Conservation (phyloP, 2,797 vertebrate species). For the Liasis olivaceus region DNA sequence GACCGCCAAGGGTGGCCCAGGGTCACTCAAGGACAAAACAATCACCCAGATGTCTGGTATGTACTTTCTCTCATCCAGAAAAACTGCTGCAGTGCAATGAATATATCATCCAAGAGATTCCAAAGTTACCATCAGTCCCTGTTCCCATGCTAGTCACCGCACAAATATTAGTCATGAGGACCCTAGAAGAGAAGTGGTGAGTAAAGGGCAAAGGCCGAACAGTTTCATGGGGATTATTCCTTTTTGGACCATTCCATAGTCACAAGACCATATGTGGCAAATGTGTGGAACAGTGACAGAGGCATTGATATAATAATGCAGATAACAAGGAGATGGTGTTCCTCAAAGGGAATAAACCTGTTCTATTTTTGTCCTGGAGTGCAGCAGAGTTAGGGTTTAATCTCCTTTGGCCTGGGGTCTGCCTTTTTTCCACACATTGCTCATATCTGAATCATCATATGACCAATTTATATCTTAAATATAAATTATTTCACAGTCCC, state of each 20-base stretch:
- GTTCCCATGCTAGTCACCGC: slow-evolving; percentile 53
- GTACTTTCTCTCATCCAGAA: slow-evolving; percentile 54
- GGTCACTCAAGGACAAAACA: background rate
- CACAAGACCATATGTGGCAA: background rate
- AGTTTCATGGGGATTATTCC: background rate
- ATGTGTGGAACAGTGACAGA: background rate
- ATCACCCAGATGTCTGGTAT: background rate
- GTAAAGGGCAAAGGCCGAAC: background rate
- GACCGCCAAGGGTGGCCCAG: background rate
- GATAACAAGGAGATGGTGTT: background rate
- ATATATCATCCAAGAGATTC: slow-evolving; percentile 60
- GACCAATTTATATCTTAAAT: background rate
- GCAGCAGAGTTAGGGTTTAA: background rate
- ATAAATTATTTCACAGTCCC: background rate
- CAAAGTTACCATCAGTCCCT: slow-evolving; percentile 17
- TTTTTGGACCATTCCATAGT: background rate
- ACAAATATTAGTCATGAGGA: slow-evolving; percentile 63
- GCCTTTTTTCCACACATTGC: background rate
- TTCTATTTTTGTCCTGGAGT: background rate
- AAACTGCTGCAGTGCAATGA: slow-evolving; percentile 64
- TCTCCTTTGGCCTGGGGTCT: no score
- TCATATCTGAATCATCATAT: background rate
- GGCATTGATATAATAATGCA: background rate
- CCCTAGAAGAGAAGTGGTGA: slow-evolving; percentile 68
- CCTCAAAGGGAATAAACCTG: no score